phyloP scores from a whole-genome alignment of 2,888 invertebrate species.

The Coelinius sp. region DNA sequence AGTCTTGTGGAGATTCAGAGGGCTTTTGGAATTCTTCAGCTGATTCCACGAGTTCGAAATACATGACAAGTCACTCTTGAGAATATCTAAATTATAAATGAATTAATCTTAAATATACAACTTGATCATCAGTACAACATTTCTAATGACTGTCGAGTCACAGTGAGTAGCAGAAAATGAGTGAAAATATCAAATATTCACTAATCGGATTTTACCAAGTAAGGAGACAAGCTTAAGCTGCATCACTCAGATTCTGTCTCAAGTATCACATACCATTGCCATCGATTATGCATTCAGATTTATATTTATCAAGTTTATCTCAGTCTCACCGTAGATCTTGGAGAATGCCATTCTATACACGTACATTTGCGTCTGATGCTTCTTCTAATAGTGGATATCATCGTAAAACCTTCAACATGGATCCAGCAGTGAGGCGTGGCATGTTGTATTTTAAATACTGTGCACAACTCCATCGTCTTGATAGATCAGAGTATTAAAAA shows the following conservation, averaged over 20 bases:
- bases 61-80: background rate
- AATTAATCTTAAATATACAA: background rate
- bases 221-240: too few relatives aligned
- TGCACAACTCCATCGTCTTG: slow-evolving; percentile 31
- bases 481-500: slow-evolving; percentile 1
- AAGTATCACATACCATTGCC: slow-evolving; percentile 46
- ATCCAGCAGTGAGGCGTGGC: slow-evolving; percentile 44
- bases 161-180: too few relatives aligned
- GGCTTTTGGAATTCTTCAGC: slow-evolving; percentile 54
- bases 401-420: slow-evolving; percentile 46
- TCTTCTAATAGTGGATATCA: slow-evolving; percentile 59
- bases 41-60: background rate
- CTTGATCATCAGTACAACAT: too few relatives aligned
- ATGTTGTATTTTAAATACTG: slow-evolving; percentile 37
- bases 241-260: too few relatives aligned
- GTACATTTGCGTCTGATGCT: slow-evolving; percentile 38
- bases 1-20: slow-evolving; percentile 68
- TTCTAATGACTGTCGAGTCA: too few relatives aligned
- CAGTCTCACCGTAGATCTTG: background rate
- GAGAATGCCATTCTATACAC: background rate
- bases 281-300: slow-evolving; percentile 67
- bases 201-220: too few relatives aligned
- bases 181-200: too few relatives aligned
- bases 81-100: background rate
- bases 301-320: slow-evolving; percentile 62